A percentile compares a stretch with the other conserved stretches of the same genome.
phyloP scores from a whole-genome alignment of 2,113 vertebrate genomes.

The Caranx ignobilis region DNA sequence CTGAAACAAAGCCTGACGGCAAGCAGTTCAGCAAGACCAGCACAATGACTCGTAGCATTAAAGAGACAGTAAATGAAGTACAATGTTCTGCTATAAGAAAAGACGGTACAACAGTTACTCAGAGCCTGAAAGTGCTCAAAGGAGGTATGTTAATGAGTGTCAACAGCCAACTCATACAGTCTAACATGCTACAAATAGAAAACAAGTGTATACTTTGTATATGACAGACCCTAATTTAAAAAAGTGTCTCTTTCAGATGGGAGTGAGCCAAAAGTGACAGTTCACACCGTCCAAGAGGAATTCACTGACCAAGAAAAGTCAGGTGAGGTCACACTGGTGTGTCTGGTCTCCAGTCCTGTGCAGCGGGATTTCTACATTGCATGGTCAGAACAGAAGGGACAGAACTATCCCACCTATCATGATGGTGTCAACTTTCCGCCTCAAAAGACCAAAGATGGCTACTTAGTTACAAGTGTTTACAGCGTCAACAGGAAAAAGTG shows the following conservation, averaged over 20 bases:
- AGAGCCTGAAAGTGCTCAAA: neutral
- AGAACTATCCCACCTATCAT: accelerated
- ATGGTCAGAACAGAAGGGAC: accelerated
- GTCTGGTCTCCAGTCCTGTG: slow-evolving; percentile 33
- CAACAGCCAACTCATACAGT: neutral
- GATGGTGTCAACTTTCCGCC: neutral
- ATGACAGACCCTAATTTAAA: neutral
- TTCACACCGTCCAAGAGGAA: neutral
- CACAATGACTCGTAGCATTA: accelerated
- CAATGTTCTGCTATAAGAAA: neutral
- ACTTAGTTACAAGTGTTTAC: slow-evolving; percentile 40
- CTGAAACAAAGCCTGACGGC: accelerated
- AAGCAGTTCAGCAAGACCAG: slow-evolving; percentile 4
- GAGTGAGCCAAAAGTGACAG: neutral
- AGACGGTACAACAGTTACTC: neutral
- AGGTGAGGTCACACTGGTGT: slow-evolving; percentile 31
- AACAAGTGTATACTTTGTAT: neutral
- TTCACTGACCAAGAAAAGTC: accelerated
- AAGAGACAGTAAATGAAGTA: neutral
- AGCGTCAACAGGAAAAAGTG: neutral
- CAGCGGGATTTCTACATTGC: slow-evolving; percentile 32
- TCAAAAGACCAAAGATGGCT: neutral
- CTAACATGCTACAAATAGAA: neutral
- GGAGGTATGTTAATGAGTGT: slow-evolving; percentile 30
- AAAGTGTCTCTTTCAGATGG: slow-evolving; percentile 24